Base-by-base conservation (phyloP, 92 coral and sea anemone genomes). In the Paramuricea clavata region DNA sequence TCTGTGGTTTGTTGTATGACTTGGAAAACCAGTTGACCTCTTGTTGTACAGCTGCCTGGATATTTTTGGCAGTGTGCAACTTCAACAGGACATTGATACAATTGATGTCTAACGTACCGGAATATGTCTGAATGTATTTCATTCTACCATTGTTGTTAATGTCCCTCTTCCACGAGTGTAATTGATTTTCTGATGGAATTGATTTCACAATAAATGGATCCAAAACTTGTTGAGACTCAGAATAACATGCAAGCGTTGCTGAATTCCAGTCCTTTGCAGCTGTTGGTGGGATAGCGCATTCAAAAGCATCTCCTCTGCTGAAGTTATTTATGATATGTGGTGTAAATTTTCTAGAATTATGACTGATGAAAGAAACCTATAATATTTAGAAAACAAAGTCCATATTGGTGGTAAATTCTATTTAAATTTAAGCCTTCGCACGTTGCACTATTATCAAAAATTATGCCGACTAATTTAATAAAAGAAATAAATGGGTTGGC, bases 251-350 rank as follows among this genome's bases (percentile, higher is more conserved):
- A 25, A 49, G 6, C 13, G 21, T 76, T 6, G 39, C 64, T 9
- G 62, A n/a, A 6, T 76, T 76, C 64, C 35, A n/a, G n/a, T 47
- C 1, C 43, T 44, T 49, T 13, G 81, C 61, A 42, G 49, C 43
- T 70, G 75, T 57, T 57, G 65, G 74, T 47, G 87, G 87, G 19
- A 87, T 69, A 72, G 35, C n/a, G 43, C 87, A 87, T 42, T 87
- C 91, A 87, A 80, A 87, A 12, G 91, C 82, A 69, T 81, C 83
- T 43, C 87, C 87, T 71, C 87, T 87, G 71, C 85, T 86, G 31
- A 78, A 86, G 43, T 72, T 64, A 23, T 52, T 62, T 27, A 86
- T 68, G 54, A 15, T 77, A 15, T 43, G 69, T 0, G 47, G 56
- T 32, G 78, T 64, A 52, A 86, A 86, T 68, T 67, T 69, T 62